Conservation (phyloP, 2,113 vertebrate genomes). For the Chloebia gouldiae region DNA sequence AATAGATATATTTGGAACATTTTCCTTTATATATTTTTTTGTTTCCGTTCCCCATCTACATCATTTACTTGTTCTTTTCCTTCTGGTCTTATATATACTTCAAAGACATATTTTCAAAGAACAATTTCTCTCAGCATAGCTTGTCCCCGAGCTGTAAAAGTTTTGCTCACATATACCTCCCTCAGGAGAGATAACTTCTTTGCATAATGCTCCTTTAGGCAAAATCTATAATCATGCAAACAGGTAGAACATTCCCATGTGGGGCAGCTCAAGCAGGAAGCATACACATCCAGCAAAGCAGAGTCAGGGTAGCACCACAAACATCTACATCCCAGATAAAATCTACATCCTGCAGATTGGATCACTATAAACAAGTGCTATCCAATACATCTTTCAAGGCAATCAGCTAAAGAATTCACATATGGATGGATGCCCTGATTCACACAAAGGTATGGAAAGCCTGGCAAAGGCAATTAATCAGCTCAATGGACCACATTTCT, state of each 20-base stretch:
- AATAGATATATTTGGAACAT: not conserved
- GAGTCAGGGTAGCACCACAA: not conserved
- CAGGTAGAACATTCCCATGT: conserved; percentile 12
- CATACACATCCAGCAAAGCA: not conserved
- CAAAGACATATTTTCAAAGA: conserved; percentile 42
- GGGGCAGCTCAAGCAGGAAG: not conserved
- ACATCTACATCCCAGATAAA: not conserved
- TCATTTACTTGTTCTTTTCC: not conserved
- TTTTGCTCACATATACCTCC: conserved; percentile 9
- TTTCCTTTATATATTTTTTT: not conserved
- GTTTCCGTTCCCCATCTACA: not conserved
- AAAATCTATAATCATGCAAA: conserved; percentile 19
- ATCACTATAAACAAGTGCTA: not conserved
- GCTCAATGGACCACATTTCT: not conserved
- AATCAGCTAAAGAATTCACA: not conserved
- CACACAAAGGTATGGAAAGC: not conserved
- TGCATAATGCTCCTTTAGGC: conserved; percentile 6
- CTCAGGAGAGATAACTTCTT: not conserved
- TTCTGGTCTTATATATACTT: conserved; percentile 28
- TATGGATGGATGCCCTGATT: not conserved
- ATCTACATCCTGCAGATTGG: not conserved
- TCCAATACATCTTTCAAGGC: not conserved
- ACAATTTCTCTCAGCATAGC: not conserved
- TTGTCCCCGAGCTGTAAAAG: not conserved
- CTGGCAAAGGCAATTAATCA: not conserved